A percentile compares a stretch with the other conserved stretches of the same genome.
These are phyloP conservation scores for Chionis minor DNA, from an alignment of 2,113 vertebrate species.

Conservation along the genomic window DNA sequence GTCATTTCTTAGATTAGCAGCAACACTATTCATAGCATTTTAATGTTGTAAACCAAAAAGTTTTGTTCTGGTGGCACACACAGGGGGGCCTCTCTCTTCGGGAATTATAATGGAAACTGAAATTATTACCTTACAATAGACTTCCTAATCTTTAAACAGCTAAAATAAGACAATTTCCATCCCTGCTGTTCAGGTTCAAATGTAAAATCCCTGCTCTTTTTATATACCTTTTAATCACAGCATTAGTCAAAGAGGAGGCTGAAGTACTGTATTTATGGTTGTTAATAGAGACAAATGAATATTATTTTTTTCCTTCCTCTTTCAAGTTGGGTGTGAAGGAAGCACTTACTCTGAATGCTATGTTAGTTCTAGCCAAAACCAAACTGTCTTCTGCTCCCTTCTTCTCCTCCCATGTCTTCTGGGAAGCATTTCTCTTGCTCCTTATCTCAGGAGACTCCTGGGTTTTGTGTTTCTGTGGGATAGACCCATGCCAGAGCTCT, in stretches of 20 bases:
- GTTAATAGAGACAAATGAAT: neutral
- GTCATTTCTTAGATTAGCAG: neutral
- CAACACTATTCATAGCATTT: neutral
- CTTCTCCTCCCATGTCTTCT: neutral
- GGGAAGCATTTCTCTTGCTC: neutral
- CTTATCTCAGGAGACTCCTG: neutral
- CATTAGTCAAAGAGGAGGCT: neutral
- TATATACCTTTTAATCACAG: neutral
- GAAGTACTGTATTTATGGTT: neutral
- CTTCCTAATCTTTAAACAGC: neutral
- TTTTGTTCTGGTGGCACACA: neutral
- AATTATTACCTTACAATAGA: neutral
- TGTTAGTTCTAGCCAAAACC: neutral
- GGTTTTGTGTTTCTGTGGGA: neutral
- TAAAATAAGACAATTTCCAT: neutral
- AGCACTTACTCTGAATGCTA: neutral
- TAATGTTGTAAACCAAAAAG: neutral
- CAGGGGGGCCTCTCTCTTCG: neutral
- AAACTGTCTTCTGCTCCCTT: neutral
- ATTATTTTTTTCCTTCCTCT: neutral
- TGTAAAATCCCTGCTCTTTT: neutral
- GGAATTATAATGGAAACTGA: neutral
- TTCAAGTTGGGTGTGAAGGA: neutral
- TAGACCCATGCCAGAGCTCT: fast-evolving
- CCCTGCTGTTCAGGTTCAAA: neutral